Conservation (phyloP, 2,888 invertebrate species). For the Scaptomyza reducta region DNA sequence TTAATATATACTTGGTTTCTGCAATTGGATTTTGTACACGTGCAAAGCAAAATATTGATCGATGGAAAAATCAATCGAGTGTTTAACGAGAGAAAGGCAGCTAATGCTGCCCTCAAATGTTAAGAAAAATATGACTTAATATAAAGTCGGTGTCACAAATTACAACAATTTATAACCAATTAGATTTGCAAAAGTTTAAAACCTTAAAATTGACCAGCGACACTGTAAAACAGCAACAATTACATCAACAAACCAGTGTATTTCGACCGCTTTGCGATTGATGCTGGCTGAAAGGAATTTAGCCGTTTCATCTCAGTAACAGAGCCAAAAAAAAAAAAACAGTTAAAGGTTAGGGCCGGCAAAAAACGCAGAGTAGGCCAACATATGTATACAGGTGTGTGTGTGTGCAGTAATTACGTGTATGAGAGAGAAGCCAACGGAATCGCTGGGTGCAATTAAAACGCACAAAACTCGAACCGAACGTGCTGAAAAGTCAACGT, state of each 20-base stretch:
- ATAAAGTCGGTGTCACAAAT: conserved; percentile 19
- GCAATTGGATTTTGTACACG: conserved; percentile 11
- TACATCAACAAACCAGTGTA: conserved; percentile 22
- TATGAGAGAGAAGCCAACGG: conserved; percentile 38
- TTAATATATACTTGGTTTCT: conserved; percentile 1
- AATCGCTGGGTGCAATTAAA: conserved; percentile 63
- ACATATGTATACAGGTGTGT: conserved; percentile 18
- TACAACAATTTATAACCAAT: conserved; percentile 32
- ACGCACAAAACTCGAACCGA: conserved; percentile 45
- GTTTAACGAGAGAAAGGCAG: conserved; percentile 3
- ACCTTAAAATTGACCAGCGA: conserved; percentile 23
- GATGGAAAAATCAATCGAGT: conserved; percentile 1
- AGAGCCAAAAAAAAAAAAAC: conserved; percentile 32
- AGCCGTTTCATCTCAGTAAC: conserved; percentile 37
- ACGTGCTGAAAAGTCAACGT: conserved; percentile 57
- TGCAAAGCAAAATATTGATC: conserved; percentile 4
- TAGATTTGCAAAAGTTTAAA: conserved; percentile 54
- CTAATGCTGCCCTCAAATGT: conserved; percentile 41
- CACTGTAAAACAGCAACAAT: conserved; percentile 16
- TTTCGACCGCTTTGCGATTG: conserved; percentile 49
- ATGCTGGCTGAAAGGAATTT: conserved; percentile 40
- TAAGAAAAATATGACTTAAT: conserved; percentile 28
- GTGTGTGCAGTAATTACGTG: conserved; percentile 46
- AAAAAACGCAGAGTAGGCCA: conserved; percentile 51
- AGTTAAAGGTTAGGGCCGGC: conserved; percentile 59